A percentile compares a stretch with the other conserved stretches of the same genome.
Conservation (phyloP, 2,797 vertebrate genomes). For the Poeciliopsis gracilis region DNA sequence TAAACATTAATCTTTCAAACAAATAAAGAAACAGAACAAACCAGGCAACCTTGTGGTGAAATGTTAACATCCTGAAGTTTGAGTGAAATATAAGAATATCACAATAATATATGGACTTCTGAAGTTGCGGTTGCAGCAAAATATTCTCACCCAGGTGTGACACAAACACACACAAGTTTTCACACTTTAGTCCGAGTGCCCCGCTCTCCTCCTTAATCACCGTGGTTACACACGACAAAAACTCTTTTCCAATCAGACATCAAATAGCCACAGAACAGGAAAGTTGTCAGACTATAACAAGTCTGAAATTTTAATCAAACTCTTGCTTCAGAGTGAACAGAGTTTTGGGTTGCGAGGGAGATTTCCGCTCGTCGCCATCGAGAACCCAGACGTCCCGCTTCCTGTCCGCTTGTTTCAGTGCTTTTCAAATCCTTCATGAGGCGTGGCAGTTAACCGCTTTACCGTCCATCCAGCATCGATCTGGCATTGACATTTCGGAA, state of each 20-base stretch:
- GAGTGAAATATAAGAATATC: not conserved
- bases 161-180: constrained; percentile 14
- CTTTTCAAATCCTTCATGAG: constrained; percentile 36
- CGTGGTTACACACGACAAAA: constrained; percentile 32
- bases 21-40: not conserved
- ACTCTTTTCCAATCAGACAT: constrained; percentile 43
- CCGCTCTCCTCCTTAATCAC: constrained; percentile 41
- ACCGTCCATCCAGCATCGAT: constrained; percentile 60
- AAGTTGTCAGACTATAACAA: constrained; percentile 20
- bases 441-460: constrained; percentile 52
- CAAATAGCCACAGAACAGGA: constrained; percentile 22
- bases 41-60: no score
- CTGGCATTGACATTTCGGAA: constrained; percentile 43
- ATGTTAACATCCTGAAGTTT: not conserved
- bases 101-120: constrained; percentile 2
- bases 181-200: not conserved
- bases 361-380: constrained; percentile 47
- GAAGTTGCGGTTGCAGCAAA: constrained; percentile 12
- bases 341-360: not conserved
- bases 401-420: constrained; percentile 36
- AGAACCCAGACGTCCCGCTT: constrained; percentile 27
- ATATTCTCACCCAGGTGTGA: constrained; percentile 28
- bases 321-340: constrained; percentile 26
- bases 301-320: constrained; percentile 61
- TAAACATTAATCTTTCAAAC: not conserved